Evolutionary conservation across 2,797 vertebrate species (phyloP), one percentile per base, ranked within the genome.

Genomic region (Scarus forsteni): DNA sequence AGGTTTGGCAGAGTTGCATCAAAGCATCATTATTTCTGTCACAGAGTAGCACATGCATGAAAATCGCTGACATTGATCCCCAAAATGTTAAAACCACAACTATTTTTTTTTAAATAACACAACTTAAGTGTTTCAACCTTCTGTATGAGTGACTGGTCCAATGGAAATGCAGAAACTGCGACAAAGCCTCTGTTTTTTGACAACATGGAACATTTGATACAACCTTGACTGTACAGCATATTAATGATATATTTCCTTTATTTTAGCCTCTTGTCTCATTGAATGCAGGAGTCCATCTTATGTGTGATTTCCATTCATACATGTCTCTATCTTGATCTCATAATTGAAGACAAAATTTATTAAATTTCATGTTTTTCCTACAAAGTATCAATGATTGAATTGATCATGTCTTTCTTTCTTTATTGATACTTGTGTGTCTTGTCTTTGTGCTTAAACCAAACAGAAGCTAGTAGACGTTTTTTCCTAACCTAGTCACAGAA

Each of bases 311-410:
- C 36, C 35, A 9, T 39, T 66, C 55, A 46, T 49, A 66, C 15
- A 6, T 60, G 40, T 62, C 34, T 66, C 34, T 44, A 34, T 51
- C 50, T 57, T 14, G 0, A 60, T 27, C 8, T 73, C 36, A 68
- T 15, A 7, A 8, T 50, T 77, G 54, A 58, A 8, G 50, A 63
- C 27, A 51, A 58, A 48, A 55, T 6, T 40, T 40, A 76, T 70
- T 75, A 73, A 80, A 81, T 74, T 68, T 60, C 35, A 56, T 60
- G 66, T 77, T 77, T 79, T 64, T 80, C 68, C 70, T 79, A 89
- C 49, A 73, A 61, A 52, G 59, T 60, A 62, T 66, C 55, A 70
- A 70, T 61, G 18, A 60, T 61, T 19, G 51, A 16, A 39, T 58
- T 70, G 77, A 27, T 86, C 50, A 64, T 75, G 43, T 75, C 9